Percentiles rank a stretch among this genome's conserved stretches.
phyloP scores from a whole-genome alignment of 1,140 invertebrate species.

The Drosophila pandora region DNA sequence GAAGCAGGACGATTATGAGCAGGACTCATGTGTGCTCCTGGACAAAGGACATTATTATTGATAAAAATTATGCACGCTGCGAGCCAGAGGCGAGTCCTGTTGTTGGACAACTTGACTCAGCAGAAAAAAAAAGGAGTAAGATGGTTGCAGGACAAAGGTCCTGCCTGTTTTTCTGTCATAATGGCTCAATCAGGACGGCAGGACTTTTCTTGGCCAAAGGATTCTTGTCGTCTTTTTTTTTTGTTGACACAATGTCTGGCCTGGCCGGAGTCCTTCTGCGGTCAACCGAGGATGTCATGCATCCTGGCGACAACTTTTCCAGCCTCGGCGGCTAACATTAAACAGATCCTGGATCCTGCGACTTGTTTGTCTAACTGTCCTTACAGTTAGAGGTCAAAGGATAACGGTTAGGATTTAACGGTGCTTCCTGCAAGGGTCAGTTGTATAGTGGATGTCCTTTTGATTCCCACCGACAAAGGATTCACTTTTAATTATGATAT shows the following conservation, averaged over 20 bases:
- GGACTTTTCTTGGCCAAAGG: not conserved
- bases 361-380: constrained; percentile 33
- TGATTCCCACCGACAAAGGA: constrained; percentile 24
- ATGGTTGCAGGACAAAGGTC: constrained; percentile 13
- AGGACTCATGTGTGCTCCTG: constrained; percentile 20
- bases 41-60: constrained; percentile 63
- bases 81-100: constrained; percentile 47
- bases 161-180: constrained; percentile 50
- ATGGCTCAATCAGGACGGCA: constrained; percentile 69
- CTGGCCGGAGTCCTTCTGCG: constrained; percentile 8
- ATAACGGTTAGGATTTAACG: constrained; percentile 25
- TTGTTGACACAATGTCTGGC: constrained; percentile 42
- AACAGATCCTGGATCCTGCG: constrained; percentile 7
- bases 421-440: constrained; percentile 8
- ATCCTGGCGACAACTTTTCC: constrained; percentile 20
- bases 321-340: constrained; percentile 29
- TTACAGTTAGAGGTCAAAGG: constrained; percentile 12
- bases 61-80: constrained; percentile 78
- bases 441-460: constrained; percentile 6
- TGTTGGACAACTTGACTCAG: constrained; percentile 78
- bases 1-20: constrained; percentile 60
- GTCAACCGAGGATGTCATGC: constrained; percentile 34
- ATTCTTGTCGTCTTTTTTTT: constrained; percentile 8
- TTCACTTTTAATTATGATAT: too few species aligned
- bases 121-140: constrained; percentile 47